Conservation (phyloP, 2,888 invertebrate species). For the Tinea semifulvella region DNA sequence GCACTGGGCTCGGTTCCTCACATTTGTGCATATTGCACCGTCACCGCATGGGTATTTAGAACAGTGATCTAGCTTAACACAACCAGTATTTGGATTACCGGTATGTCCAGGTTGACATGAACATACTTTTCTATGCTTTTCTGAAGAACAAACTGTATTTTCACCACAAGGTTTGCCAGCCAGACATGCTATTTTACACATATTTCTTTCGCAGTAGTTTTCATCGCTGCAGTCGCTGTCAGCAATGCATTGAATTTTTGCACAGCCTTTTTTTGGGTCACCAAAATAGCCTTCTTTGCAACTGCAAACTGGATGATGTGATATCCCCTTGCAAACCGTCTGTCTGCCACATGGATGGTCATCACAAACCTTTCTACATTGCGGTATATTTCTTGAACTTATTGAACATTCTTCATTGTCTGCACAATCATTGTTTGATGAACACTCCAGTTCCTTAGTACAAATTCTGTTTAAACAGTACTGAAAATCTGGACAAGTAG, state of each 20-base stretch:
- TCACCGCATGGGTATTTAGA: constrained; percentile 80
- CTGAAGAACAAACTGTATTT: constrained; percentile 86
- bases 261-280: constrained; percentile 82
- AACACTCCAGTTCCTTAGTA: constrained; percentile 81
- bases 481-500: constrained; percentile 86
- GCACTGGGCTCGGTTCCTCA: constrained; percentile 82
- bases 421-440: constrained; percentile 75
- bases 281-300: constrained; percentile 85
- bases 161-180: constrained; percentile 85
- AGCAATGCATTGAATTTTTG: constrained; percentile 77
- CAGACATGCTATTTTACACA: constrained; percentile 88
- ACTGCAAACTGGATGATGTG: constrained; percentile 78
- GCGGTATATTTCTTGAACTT: constrained; percentile 74
- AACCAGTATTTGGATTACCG: constrained; percentile 78
- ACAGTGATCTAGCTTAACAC: constrained; percentile 82
- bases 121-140: constrained; percentile 76
- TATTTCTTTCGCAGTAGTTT: constrained; percentile 82
- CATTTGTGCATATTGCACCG: constrained; percentile 82
- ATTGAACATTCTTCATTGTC: constrained; percentile 76
- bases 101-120: constrained; percentile 90
- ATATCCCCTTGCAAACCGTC: constrained; percentile 77
- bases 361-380: constrained; percentile 80
- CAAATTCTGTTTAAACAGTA: constrained; percentile 87
- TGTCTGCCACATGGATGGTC: constrained; percentile 82
- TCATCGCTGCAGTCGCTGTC: constrained; percentile 81